phyloP scores from a whole-genome alignment of 1,140 invertebrate species.

The Myzus persicae region DNA sequence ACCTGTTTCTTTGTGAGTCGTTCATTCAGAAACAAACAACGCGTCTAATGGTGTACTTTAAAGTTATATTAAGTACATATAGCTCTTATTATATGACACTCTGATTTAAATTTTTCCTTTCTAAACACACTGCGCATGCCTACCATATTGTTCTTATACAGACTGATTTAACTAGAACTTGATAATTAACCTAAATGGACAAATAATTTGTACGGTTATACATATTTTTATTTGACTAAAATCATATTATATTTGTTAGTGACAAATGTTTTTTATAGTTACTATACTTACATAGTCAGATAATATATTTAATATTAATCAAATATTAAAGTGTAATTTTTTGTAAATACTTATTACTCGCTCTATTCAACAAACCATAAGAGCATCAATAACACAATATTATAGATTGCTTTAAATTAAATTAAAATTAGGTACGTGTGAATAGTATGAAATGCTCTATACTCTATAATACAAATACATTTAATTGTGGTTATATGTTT shows the following conservation, averaged over 20 bases:
- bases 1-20: constrained; percentile 51
- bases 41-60: not conserved
- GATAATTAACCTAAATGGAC: not conserved
- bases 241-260: not conserved
- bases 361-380: not conserved
- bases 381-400: not conserved
- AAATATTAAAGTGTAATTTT: not conserved
- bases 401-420: not conserved
- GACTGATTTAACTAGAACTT: not conserved
- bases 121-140: not conserved
- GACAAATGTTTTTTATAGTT: not conserved
- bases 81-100: constrained; percentile 20
- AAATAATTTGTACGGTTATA: not conserved
- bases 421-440: not conserved
- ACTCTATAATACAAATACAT: not conserved
- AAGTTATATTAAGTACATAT: constrained; percentile 22
- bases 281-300: not conserved
- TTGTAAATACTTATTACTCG: not conserved
- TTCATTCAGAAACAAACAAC: constrained; percentile 38
- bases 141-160: not conserved
- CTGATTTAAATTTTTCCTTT: not conserved
- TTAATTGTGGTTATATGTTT: not conserved
- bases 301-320: not conserved
- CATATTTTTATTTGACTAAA: not conserved
- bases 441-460: not conserved